Conservation (phyloP, 64 coral and sea anemone species). For the Hydrozoanthus tunicans region DNA sequence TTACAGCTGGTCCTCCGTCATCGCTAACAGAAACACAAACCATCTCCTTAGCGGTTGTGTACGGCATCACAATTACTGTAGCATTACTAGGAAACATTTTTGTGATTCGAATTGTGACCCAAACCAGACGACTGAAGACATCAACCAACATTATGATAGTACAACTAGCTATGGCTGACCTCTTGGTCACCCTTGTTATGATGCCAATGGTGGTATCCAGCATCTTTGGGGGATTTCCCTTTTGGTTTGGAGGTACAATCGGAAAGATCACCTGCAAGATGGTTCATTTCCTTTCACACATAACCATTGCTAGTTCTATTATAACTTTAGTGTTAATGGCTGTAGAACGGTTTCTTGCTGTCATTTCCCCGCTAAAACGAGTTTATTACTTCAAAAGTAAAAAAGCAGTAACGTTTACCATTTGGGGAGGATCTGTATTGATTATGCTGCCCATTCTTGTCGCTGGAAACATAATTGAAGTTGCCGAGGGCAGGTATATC, state of each 20-base stretch:
- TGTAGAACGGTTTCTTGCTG: constrained; percentile 35
- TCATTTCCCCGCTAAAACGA: constrained; percentile 5
- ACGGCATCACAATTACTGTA: neutral
- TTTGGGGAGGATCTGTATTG: constrained; percentile 10
- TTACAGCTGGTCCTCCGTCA: neutral
- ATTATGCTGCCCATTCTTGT: constrained; percentile 4
- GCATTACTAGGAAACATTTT: constrained; percentile 23
- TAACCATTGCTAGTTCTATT: constrained; percentile 44
- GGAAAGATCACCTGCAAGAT: constrained; percentile 37
- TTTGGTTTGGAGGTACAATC: constrained; percentile 23
- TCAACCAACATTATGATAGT: constrained; percentile 35
- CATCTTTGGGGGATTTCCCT: constrained; percentile 19
- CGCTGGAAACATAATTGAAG: neutral
- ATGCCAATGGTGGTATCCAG: constrained; percentile 23
- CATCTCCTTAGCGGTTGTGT: neutral
- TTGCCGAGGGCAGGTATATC: neutral
- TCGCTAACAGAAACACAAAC: neutral
- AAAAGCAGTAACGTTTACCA: constrained; percentile 4
- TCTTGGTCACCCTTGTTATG: neutral
- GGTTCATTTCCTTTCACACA: constrained; percentile 26
- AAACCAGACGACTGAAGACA: constrained; percentile 18
- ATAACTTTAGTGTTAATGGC: constrained; percentile 37
- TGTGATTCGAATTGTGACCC: constrained; percentile 46
- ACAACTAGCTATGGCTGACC: constrained; percentile 24
- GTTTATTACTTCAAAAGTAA: constrained; percentile 34